Percentiles rank a stretch among this genome's conserved stretches.
Evolutionary conservation across 2,888 invertebrate species (phyloP).

Genomic region (Drosophila lacicola): DNA sequence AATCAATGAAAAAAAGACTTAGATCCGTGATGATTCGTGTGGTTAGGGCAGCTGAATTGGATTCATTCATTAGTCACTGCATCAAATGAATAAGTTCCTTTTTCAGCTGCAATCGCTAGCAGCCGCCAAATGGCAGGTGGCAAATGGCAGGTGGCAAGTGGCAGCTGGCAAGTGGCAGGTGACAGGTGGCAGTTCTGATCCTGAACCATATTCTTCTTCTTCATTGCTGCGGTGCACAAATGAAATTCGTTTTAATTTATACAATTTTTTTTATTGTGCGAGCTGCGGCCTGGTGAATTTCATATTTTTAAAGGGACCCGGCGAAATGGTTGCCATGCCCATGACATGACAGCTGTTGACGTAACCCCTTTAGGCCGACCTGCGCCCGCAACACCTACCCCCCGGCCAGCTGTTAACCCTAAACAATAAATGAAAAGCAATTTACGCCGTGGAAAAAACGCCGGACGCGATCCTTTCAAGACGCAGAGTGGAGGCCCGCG

Average conservation of each 20-base stretch:
- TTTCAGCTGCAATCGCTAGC: not conserved
- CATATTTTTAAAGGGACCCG: constrained; percentile 50
- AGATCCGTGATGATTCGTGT: not conserved
- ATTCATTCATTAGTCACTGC: constrained; percentile 7
- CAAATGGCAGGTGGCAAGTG: constrained; percentile 6
- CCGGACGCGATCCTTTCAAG: constrained; percentile 2
- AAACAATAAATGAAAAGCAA: constrained; percentile 75
- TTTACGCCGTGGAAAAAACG: constrained; percentile 56
- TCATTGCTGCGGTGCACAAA: constrained; percentile 35
- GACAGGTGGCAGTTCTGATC: constrained; percentile 10
- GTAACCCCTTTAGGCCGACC: constrained; percentile 17
- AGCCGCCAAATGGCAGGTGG: not conserved
- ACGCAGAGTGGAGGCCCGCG: not conserved
- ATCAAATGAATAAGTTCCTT: constrained; percentile 7
- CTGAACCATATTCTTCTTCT: constrained; percentile 49
- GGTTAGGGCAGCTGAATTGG: not conserved
- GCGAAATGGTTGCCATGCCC: constrained; percentile 47
- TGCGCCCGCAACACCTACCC: not conserved
- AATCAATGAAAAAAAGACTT: constrained; percentile 5
- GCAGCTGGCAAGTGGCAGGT: constrained; percentile 9
- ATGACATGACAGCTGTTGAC: constrained; percentile 68
- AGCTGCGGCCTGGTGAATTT: constrained; percentile 50
- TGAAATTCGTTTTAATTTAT: constrained; percentile 72
- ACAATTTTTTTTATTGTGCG: constrained; percentile 63
- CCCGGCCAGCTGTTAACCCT: constrained; percentile 7